Evolutionary conservation across 1,140 invertebrate genomes (phyloP), one percentile per base, ranked within the genome.

Genomic region (Lepidotrigona ventralis): DNA sequence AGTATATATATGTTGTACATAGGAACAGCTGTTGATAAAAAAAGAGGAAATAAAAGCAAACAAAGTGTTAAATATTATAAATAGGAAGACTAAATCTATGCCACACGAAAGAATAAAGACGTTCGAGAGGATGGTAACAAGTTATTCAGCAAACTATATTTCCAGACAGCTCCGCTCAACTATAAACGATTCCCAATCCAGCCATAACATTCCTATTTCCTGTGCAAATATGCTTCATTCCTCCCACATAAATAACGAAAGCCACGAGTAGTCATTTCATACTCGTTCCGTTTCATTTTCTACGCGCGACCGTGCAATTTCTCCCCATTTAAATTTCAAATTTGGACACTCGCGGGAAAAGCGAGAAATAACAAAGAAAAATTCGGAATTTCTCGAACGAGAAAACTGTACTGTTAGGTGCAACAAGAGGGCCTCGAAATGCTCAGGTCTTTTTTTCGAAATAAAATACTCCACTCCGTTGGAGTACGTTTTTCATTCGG

Each of bases 151-250:
- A 21, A 73, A 73, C n/a, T 21, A 17, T 73, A 73, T 73, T 73
- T 51, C 17, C 46, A 73, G 14, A 56, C 51, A 73, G 23, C 26
- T 26, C 51, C n/a, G 71, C 71, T 73, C 51, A 21, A 73, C 71
- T 73, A 73, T 73, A 73, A 73, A 73, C 71, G 71, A 73, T 73
- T 54, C 71, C 56, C 71, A 56, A 73, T 73, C 71, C 71, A 21
- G 71, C 51, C 71, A 73, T 73, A 73, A 73, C 46, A 33, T 73
- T 56, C 71, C 71, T 26, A 73, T 73, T 73, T 56, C 71, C 26
- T 11, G 71, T 33, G 71, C 71, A 56, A 73, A 73, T 23, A 73
- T 26, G 71, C 46, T 56, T 29, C 53, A 14, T 29, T 53, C 26
- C 26, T 29, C 11, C 17, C 46, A 23, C 21, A 73, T 56, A 56